Evolutionary conservation across 2,113 vertebrate genomes (phyloP).

Genomic region (Platysteira castanea): DNA sequence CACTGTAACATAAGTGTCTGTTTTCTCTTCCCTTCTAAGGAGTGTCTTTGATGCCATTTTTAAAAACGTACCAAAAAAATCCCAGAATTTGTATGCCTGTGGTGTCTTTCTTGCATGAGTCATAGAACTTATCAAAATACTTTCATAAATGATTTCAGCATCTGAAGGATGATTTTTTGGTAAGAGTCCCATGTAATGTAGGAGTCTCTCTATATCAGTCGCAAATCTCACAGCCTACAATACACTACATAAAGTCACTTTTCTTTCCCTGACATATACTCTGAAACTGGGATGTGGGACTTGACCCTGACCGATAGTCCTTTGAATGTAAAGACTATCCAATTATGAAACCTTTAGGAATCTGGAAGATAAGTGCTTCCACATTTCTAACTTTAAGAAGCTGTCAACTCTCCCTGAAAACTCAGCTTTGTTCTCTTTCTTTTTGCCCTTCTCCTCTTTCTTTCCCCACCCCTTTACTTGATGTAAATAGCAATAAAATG

Average conservation of each 20-base stretch:
- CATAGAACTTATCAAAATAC: neutral
- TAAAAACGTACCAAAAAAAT: neutral
- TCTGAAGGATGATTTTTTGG: neutral
- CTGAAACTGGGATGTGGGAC: neutral
- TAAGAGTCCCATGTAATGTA: neutral
- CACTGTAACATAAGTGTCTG: neutral
- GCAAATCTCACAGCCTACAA: neutral
- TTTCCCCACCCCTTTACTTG: fast-evolving
- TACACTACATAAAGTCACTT: neutral
- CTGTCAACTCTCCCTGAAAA: neutral
- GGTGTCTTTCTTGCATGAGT: neutral
- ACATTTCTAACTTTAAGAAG: neutral
- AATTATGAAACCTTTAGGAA: neutral
- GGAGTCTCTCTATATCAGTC: neutral
- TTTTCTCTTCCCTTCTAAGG: neutral
- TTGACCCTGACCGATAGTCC: neutral
- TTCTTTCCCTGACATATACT: neutral
- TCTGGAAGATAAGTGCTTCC: neutral
- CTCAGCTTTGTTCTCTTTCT: neutral
- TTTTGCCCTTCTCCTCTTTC: neutral
- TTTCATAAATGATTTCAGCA: neutral
- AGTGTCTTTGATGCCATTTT: neutral
- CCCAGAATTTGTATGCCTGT: neutral
- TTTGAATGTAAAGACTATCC: neutral
- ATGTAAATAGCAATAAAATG: neutral